Evolutionary conservation across 2,113 vertebrate genomes (phyloP).

Genomic region (Hippocampus zosterae): DNA sequence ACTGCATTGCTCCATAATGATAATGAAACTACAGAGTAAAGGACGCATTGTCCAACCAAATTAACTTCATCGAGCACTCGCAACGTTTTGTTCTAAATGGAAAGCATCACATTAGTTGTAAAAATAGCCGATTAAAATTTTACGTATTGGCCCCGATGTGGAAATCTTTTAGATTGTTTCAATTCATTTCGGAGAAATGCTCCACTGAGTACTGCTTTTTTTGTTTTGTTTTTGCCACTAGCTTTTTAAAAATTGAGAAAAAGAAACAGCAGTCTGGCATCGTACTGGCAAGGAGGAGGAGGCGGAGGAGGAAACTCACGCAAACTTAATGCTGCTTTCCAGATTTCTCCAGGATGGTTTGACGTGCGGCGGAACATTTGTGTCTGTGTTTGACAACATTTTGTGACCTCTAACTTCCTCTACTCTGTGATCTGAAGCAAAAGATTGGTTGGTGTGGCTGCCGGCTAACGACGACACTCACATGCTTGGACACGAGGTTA

Average conservation of each 20-base stretch:
- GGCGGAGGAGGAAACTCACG: not conserved
- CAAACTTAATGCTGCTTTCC: not conserved
- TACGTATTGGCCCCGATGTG: not conserved
- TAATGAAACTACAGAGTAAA: not conserved
- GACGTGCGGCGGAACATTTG: slow-evolving; percentile 1
- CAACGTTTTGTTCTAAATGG: not conserved
- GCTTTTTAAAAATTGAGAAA: not conserved
- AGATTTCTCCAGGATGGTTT: not conserved
- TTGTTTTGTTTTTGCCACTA: not conserved
- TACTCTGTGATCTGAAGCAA: slow-evolving; percentile 2
- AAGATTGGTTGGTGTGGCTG: not conserved
- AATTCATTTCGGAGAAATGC: not conserved
- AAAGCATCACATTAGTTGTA: not conserved
- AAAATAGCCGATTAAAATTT: not conserved
- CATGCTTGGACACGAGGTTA: not conserved
- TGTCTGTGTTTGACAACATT: slow-evolving; percentile 1
- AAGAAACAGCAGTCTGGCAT: not conserved
- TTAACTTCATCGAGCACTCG: not conserved
- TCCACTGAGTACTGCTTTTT: not conserved
- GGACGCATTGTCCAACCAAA: not conserved
- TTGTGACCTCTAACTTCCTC: slow-evolving; percentile 1
- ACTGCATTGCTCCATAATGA: not conserved
- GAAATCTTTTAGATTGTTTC: not conserved
- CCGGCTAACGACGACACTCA: not conserved
- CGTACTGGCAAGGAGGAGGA: not conserved